Percentiles rank a stretch among this genome's conserved stretches.
Evolutionary conservation across 2,113 vertebrate species (phyloP).

Genomic region (Panthera uncia): DNA sequence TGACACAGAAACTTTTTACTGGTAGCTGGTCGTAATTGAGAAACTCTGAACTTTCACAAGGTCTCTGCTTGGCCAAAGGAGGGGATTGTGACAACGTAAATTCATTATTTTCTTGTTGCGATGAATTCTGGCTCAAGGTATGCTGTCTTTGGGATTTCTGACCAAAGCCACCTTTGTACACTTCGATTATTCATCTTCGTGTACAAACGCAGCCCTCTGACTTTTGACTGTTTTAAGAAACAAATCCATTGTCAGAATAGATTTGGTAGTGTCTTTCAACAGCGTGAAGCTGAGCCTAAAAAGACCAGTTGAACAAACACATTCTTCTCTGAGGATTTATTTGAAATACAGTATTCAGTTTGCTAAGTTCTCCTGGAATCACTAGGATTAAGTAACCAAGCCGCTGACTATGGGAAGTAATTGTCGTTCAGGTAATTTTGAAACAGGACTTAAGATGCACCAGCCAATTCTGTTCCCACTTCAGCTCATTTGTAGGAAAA

Average conservation of each 20-base stretch:
- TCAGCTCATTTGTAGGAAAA: neutral
- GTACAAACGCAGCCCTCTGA: neutral
- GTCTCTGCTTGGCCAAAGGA: neutral
- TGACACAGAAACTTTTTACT: neutral
- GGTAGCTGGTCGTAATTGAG: neutral
- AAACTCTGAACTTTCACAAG: neutral
- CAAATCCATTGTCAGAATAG: neutral
- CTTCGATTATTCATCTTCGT: neutral
- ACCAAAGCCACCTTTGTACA: neutral
- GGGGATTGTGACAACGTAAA: neutral
- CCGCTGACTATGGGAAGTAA: neutral
- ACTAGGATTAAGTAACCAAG: neutral
- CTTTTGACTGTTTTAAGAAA: neutral
- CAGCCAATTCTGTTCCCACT: neutral
- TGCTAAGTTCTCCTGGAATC: neutral
- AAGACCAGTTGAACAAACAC: neutral
- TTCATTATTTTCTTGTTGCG: neutral
- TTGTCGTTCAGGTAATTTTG: neutral
- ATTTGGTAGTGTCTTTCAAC: neutral
- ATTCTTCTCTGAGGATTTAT: neutral
- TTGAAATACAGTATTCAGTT: slow-evolving; percentile 31
- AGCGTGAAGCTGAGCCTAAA: neutral
- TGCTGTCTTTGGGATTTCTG: neutral
- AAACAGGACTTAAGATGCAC: neutral
- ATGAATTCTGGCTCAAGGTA: neutral